Evolutionary conservation across 2,888 invertebrate species (phyloP), one percentile per base, ranked within the genome.

Genomic region (Horisme vitalbata): DNA sequence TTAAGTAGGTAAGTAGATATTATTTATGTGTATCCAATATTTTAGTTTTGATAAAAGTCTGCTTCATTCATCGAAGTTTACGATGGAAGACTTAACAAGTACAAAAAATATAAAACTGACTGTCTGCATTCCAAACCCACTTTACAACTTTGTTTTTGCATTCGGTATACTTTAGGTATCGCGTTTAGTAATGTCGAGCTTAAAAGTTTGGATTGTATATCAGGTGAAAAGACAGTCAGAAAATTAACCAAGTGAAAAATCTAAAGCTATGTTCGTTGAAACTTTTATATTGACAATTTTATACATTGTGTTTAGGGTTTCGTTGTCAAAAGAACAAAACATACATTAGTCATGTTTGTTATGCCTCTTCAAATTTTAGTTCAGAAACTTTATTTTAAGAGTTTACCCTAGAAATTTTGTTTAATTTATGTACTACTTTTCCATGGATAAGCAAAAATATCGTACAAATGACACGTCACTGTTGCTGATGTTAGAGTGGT

Each of bases 21-120:
- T n/a, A 77, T 77, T 73, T 77, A 76, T 72, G 63, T 79, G 4
- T 23, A 73, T 73, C 62, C 72, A 60, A 66, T 79, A 76, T 64
- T 63, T 76, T 69, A 72, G 67, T 69, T 58, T 63, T 47, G 48
- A 52, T 60, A 54, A 57, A 50, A 57, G 56, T 63, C 46, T 37
- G 62, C 50, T 63, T 61, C 58, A 49, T 23, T 46, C 53, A 58
- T 52, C 51, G 63, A 62, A 46, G 53, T 27, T 36, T 61, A 58
- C 61, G 58, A 51, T 61, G 54, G 65, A 68, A 71, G 65, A 73
- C 63, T 74, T 68, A 59, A 63, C 67, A 79, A 80, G 81, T 80
- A 80, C 79, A 80, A 80, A 68, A 41, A 59, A 65, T 46, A 49
- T 38, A 37, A 15, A 37, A 23, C 38, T 32, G 23, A 21, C 7